Evolutionary conservation across 2,113 vertebrate genomes (phyloP).

Genomic region (Dipodomys ordii): DNA sequence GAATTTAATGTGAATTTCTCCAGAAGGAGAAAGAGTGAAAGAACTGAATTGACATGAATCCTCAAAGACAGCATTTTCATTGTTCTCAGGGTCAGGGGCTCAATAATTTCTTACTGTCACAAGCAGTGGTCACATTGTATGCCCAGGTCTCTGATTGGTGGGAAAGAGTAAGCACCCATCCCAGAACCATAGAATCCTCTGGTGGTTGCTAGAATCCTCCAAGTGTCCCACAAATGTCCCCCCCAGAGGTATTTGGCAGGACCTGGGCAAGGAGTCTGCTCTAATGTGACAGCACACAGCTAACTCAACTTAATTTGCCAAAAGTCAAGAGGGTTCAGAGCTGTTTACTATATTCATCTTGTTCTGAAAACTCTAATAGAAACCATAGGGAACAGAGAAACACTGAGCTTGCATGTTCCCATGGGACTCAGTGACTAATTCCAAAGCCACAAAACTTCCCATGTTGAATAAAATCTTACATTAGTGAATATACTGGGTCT

Average conservation of each 20-base stretch:
- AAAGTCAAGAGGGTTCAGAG: background rate
- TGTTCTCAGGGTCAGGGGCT: background rate
- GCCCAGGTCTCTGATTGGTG: no score
- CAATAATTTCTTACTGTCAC: background rate
- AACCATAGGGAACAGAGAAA: background rate
- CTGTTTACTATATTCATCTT: background rate
- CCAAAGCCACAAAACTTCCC: background rate
- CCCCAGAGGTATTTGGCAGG: background rate
- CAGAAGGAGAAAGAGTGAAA: background rate
- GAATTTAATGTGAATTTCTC: background rate
- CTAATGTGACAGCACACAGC: background rate
- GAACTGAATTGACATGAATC: background rate
- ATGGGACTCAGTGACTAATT: background rate
- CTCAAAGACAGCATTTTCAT: no score
- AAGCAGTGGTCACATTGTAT: background rate
- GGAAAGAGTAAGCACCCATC: no score
- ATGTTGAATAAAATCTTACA: background rate
- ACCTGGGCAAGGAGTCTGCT: no score
- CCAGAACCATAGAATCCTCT: background rate
- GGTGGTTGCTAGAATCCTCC: no score
- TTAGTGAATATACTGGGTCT: background rate
- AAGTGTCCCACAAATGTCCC: background rate
- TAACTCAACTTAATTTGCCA: background rate
- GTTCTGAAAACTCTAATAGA: background rate
- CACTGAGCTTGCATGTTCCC: background rate